phyloP scores from a whole-genome alignment of 2,797 vertebrate genomes.

The Lithobates pipiens region DNA sequence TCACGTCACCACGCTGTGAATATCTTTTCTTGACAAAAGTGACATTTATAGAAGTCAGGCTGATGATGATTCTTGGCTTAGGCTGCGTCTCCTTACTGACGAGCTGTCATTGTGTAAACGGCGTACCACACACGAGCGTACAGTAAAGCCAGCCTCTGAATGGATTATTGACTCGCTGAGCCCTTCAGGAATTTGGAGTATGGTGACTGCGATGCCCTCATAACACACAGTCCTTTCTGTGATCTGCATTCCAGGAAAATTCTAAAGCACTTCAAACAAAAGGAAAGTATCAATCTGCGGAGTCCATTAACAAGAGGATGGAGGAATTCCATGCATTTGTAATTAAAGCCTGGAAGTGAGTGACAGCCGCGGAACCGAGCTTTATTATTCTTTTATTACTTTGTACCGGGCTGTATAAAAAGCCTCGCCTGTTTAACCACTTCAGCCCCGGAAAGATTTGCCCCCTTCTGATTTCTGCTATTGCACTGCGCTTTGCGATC shows the following conservation, averaged over 20 bases:
- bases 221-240: background rate
- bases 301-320: constrained; percentile 22
- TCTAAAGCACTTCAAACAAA: constrained; percentile 41
- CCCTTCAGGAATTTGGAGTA: constrained; percentile 53
- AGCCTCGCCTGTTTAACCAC: no score
- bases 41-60: background rate
- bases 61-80: background rate
- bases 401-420: background rate
- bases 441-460: no score
- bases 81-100: background rate
- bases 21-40: background rate
- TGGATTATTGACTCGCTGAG: constrained; percentile 61
- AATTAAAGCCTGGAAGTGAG: background rate
- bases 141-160: constrained; percentile 4
- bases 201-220: constrained; percentile 27
- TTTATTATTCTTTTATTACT: background rate
- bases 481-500: no score
- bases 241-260: constrained; percentile 40
- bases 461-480: no score
- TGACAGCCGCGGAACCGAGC: background rate
- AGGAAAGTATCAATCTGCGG: constrained; percentile 48
- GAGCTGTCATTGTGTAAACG: background rate
- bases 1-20: background rate
- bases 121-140: background rate
- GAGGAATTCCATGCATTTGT: background rate